Conservation (phyloP, 2,113 vertebrate genomes). For the Plecotus auritus region DNA sequence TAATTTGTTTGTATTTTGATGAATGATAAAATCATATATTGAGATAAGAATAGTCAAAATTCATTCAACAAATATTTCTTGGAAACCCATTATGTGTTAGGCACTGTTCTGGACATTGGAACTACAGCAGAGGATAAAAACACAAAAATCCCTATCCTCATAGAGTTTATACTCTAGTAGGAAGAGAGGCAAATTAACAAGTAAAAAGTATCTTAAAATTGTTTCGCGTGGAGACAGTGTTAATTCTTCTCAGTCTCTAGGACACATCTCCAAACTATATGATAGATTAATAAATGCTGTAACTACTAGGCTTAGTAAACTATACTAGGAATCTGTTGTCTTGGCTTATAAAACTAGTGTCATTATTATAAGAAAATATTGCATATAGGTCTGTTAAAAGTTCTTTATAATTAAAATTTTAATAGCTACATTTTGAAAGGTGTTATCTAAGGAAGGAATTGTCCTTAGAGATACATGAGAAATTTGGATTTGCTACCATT, state of each 20-base stretch:
- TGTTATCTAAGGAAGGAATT: background rate
- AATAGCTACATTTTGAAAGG: background rate
- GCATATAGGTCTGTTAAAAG: background rate
- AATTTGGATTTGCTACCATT: background rate
- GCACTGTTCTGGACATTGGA: background rate
- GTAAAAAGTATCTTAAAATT: constrained; percentile 24
- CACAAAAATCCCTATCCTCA: background rate
- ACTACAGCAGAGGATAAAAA: constrained; percentile 3
- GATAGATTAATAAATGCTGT: background rate
- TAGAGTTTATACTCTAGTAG: background rate
- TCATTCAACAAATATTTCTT: constrained; percentile 1
- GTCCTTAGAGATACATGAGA: background rate
- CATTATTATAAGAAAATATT: background rate
- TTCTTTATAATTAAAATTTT: constrained; percentile 16
- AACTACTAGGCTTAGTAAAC: constrained; percentile 4
- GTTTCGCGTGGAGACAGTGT: background rate
- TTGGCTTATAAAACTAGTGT: background rate
- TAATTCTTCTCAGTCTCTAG: background rate
- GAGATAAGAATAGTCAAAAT: background rate
- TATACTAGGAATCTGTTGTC: background rate
- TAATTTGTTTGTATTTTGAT: constrained; percentile 16
- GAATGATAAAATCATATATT: constrained; percentile 20
- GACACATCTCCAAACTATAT: background rate
- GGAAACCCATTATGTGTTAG: background rate
- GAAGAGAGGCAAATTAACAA: background rate